Base-by-base conservation (phyloP, 2,113 vertebrate genomes). In the Pluvialis apricaria region DNA sequence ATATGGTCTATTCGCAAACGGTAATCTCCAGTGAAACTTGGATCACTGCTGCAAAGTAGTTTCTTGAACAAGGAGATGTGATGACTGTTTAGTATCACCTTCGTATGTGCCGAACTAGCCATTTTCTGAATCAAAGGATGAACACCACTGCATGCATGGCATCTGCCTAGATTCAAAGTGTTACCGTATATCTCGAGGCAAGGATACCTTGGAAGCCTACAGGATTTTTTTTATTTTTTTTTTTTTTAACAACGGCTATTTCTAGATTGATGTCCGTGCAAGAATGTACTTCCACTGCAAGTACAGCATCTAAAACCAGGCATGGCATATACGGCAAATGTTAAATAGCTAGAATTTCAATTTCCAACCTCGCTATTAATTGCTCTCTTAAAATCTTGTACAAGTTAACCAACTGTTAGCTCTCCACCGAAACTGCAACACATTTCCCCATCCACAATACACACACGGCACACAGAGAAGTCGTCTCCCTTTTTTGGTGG, bases 351-450 rank as follows among this genome's bases (percentile, higher is more conserved):
- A 54, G 45, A 94, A 85, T 84, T 91, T 88, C 66, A 31, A 70
- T 92, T 85, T 78, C 52, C 51, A 77, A 71, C 65, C 38, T 80
- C 0, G 10, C 47, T 90, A 89, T 47, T 81, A 82, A 88, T 86
- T 96, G 55, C 78, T 91, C 36, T 47, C 79, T 84, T 92, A 94
- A 96, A 95, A 96, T 86, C 82, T 82, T 92, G 82, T 80, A 24
- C 0, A 1, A 97, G 81, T 88, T 93, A 96, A 96, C 73, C 62
- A 82, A 61, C 93, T 76, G 85, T 83, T 91, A 95, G 94, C 55
- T 78, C 91, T 88, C 83, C 92, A 85, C 73, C 10, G 18, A 90
- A 94, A 90, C 28, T 7, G 6, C 65, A 88, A 73, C 76, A 62
- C 45, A 76, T 75, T 86, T 69, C 62, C 90, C 96, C 60, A 70